A percentile compares a stretch with the other conserved stretches of the same genome.
phyloP scores from a whole-genome alignment of 2,797 vertebrate genomes.

The Peromyscus aztecus region DNA sequence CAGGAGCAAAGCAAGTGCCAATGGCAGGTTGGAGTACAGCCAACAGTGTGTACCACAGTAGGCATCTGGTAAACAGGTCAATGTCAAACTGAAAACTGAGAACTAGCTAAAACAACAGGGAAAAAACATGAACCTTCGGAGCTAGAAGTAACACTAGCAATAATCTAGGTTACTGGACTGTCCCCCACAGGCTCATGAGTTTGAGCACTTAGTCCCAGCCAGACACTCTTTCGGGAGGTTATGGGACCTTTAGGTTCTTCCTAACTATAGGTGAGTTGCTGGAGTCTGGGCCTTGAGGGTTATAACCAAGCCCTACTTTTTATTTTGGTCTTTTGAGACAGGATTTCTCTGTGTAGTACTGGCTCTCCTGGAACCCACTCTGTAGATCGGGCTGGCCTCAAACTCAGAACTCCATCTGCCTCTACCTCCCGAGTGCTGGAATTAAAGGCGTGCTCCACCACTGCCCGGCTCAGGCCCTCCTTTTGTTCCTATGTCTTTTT shows the following conservation, averaged over 20 bases:
- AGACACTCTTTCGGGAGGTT: not conserved
- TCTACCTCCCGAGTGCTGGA: too few species aligned
- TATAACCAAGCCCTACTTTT: not conserved
- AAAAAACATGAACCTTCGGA: not conserved
- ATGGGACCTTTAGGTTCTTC: not conserved
- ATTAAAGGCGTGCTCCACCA: too few species aligned
- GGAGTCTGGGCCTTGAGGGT: not conserved
- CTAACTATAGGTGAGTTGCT: not conserved
- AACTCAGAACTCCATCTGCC: too few species aligned
- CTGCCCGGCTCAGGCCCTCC: too few species aligned
- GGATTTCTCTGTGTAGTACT: too few species aligned
- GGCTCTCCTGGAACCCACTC: too few species aligned
- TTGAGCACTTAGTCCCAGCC: not conserved
- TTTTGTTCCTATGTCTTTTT: not conserved
- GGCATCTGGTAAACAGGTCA: not conserved
- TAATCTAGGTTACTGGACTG: constrained; percentile 24
- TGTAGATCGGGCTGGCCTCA: too few species aligned
- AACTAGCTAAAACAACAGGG: not conserved
- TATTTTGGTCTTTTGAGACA: not conserved
- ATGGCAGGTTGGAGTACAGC: not conserved
- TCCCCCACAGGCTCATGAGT: not conserved
- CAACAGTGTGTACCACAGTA: not conserved
- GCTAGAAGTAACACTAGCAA: not conserved
- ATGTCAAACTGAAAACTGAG: not conserved
- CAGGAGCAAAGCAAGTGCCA: not conserved